These are phyloP conservation scores for Catharus fuscescens DNA, from an alignment of 2,113 vertebrate genomes.

Conservation along the genomic window DNA sequence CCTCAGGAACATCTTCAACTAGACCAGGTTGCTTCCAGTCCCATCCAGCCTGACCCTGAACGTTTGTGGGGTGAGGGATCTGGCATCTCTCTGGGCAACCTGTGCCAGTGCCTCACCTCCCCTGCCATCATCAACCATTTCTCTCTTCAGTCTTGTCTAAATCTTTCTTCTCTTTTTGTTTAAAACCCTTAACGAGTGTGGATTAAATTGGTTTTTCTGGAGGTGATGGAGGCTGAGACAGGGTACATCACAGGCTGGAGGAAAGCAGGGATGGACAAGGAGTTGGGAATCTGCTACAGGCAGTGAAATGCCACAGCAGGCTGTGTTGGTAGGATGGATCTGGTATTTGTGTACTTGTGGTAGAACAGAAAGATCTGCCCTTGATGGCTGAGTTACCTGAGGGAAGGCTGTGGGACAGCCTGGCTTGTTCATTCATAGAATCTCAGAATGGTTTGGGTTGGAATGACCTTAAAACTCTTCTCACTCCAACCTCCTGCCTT, in stretches of 20 bases:
- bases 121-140: fast-evolving
- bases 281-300: background rate
- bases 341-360: fast-evolving
- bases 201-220: background rate
- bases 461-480: background rate
- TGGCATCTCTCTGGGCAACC: background rate
- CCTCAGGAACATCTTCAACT: background rate
- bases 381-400: background rate
- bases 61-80: no score
- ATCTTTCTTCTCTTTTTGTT: background rate
- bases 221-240: background rate
- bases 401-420: background rate
- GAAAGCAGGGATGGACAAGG: background rate
- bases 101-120: background rate
- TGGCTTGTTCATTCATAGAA: background rate
- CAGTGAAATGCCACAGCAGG: fast-evolving
- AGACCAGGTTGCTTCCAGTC: background rate
- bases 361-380: background rate
- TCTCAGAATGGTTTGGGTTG: background rate
- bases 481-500: fast-evolving
- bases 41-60: background rate
- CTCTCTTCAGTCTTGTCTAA: fast-evolving
- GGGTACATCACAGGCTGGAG: fast-evolving
- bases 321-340: background rate
- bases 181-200: background rate